These are phyloP conservation scores for Dipodomys merriami DNA, from an alignment of 2,113 vertebrate species.

Conservation along the genomic window DNA sequence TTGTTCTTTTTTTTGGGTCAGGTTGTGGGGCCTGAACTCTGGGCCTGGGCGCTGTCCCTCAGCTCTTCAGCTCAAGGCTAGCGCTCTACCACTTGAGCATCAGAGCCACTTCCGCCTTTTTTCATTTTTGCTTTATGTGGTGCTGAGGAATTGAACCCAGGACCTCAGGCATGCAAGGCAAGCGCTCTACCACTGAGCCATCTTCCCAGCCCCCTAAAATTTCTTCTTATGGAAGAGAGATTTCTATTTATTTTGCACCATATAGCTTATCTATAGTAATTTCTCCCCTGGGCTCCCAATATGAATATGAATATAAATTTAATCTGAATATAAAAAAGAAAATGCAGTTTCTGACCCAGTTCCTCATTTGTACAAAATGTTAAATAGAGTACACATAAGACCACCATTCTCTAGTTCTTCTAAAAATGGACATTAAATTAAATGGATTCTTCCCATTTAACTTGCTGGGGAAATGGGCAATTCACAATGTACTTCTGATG, in stretches of 20 bases:
- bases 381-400: background rate
- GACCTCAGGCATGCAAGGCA: no score
- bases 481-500: background rate
- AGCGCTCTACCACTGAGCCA: no score
- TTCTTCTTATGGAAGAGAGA: background rate
- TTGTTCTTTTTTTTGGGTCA: no score
- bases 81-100: no score
- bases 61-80: no score
- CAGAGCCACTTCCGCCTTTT: no score
- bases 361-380: background rate
- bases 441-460: conserved; percentile 23
- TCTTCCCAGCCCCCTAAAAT: no score
- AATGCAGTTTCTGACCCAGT: background rate
- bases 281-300: background rate
- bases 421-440: background rate
- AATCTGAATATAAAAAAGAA: background rate
- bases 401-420: background rate
- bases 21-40: no score
- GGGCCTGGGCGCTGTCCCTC: no score
- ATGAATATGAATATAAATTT: background rate
- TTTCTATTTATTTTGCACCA: background rate
- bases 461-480: background rate
- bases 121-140: no score
- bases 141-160: no score
- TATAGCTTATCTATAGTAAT: background rate